phyloP scores from a whole-genome alignment of 1,140 invertebrate genomes.

The Cylas formicarius region DNA sequence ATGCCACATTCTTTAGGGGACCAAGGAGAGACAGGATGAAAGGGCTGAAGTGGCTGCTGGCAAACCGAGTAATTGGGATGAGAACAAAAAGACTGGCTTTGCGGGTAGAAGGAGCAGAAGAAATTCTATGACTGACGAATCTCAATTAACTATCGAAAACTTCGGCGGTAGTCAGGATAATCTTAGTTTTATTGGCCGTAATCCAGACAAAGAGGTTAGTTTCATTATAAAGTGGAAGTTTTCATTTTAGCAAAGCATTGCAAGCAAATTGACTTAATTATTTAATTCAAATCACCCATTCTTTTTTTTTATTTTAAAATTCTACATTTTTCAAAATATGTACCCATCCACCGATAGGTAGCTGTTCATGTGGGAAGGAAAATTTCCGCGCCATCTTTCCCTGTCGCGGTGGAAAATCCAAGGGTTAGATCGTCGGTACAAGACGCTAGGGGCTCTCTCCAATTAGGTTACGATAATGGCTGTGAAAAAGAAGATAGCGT shows the following conservation, averaged over 20 bases:
- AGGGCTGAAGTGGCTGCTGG: conserved; percentile 61
- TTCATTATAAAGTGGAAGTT: conserved; percentile 18
- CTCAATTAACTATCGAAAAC: conserved; percentile 83
- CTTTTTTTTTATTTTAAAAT: not conserved
- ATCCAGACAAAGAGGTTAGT: conserved; percentile 68
- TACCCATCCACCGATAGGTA: conserved; percentile 42
- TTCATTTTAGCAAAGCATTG: conserved; percentile 24
- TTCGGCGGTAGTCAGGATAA: conserved; percentile 82
- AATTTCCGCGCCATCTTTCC: conserved; percentile 49
- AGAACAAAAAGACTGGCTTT: conserved; percentile 61
- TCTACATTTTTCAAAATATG: too few species aligned
- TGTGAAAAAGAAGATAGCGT: conserved; percentile 48
- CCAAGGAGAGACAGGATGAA: conserved; percentile 58
- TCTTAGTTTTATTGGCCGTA: conserved; percentile 56
- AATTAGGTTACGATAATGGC: conserved; percentile 59
- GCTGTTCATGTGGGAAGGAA: conserved; percentile 53
- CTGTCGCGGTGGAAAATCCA: conserved; percentile 31
- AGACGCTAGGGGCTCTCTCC: conserved; percentile 64
- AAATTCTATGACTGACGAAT: conserved; percentile 80
- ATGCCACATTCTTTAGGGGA: conserved; percentile 33
- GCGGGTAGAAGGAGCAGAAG: conserved; percentile 74
- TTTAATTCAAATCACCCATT: not conserved
- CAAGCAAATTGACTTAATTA: not conserved
- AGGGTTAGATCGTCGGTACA: conserved; percentile 61
- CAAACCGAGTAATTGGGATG: conserved; percentile 76